Evolutionary conservation across 2,888 invertebrate genomes (phyloP).

Genomic region (Capitulum mitella): DNA sequence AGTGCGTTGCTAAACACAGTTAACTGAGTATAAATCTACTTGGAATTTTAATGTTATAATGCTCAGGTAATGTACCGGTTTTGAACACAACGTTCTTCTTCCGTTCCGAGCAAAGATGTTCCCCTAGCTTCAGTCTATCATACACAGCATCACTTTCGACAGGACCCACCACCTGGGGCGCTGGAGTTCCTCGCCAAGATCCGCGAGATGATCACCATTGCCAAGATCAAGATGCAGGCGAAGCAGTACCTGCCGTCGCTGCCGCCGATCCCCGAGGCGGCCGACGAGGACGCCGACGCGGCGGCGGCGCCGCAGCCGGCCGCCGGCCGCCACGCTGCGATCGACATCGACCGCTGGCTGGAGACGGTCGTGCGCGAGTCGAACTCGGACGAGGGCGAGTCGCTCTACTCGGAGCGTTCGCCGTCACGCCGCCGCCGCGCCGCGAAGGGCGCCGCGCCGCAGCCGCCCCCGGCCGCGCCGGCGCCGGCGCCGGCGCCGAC

Average conservation of each 20-base stretch:
- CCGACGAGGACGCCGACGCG: constrained; percentile 26
- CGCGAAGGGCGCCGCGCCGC: not conserved
- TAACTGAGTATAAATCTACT: too few relatives aligned
- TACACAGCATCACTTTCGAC: too few relatives aligned
- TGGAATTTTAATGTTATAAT: too few relatives aligned
- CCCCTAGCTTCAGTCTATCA: too few relatives aligned
- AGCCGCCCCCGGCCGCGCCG: not conserved
- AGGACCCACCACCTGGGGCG: constrained; percentile 85
- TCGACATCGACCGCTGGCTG: constrained; percentile 24
- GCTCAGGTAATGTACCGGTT: too few relatives aligned
- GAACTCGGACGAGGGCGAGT: not conserved
- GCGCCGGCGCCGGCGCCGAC: not conserved
- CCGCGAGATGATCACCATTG: constrained; percentile 80
- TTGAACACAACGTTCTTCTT: too few relatives aligned
- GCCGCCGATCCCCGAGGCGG: constrained; percentile 68
- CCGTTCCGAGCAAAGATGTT: too few relatives aligned
- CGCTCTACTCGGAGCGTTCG: not conserved
- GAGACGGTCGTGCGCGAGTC: constrained; percentile 17
- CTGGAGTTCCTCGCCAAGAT: constrained; percentile 81
- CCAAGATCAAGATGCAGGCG: constrained; percentile 76
- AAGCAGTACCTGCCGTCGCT: constrained; percentile 72
- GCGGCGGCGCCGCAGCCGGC: not conserved
- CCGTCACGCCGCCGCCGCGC: not conserved
- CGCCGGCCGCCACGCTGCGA: not conserved
- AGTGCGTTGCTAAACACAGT: too few relatives aligned